Conservation (phyloP, 2,113 vertebrate genomes). For the Chascanopsetta lugubris region DNA sequence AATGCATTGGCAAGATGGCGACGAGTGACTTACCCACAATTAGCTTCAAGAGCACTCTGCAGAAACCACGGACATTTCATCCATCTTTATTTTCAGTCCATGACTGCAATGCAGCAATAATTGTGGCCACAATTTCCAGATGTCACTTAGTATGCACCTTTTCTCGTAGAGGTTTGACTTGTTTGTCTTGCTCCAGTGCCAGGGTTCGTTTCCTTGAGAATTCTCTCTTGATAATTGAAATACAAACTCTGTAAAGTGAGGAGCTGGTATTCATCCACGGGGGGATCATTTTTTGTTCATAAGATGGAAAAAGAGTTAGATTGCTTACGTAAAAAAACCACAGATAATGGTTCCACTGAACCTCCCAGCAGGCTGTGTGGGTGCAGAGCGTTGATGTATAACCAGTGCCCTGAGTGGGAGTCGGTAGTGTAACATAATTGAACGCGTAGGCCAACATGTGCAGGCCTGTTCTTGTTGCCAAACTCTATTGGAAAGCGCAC, state of each 20-base stretch:
- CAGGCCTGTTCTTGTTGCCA: slow-evolving; percentile 7
- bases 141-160: too few relatives aligned
- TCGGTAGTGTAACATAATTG: slow-evolving; percentile 14
- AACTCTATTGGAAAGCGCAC: neutral
- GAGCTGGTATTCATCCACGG: too few relatives aligned
- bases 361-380: slow-evolving; percentile 36
- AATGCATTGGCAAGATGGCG: too few relatives aligned
- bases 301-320: neutral
- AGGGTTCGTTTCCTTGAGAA: too few relatives aligned
- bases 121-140: too few relatives aligned
- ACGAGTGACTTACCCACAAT: too few relatives aligned
- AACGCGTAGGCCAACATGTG: slow-evolving; percentile 2
- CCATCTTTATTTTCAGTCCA: too few relatives aligned
- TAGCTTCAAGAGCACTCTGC: too few relatives aligned
- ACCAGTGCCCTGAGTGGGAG: slow-evolving; percentile 31
- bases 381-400: slow-evolving; percentile 12
- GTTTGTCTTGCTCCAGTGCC: too few relatives aligned
- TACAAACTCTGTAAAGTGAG: neutral
- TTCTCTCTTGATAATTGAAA: neutral
- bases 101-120: too few relatives aligned
- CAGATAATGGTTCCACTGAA: neutral
- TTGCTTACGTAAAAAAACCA: neutral
- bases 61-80: too few relatives aligned
- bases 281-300: neutral
- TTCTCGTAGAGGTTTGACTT: too few relatives aligned